Evolutionary conservation across 2,113 vertebrate genomes (phyloP).

Genomic region (Gallinago jamesoni): DNA sequence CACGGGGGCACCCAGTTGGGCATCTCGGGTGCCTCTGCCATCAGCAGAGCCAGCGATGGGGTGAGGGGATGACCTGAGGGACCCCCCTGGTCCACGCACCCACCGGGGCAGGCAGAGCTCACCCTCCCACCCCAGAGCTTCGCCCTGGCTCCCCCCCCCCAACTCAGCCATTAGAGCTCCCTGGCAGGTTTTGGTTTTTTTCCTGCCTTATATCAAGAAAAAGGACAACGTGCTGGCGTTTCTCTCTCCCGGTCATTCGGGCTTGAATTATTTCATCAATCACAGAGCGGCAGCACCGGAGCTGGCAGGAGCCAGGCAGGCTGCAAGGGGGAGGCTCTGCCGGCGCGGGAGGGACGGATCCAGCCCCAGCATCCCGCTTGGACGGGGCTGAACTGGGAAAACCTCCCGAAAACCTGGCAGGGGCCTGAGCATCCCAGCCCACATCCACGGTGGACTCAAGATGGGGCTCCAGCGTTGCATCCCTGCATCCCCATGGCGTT

Average conservation of each 20-base stretch:
- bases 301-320: background rate
- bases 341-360: fast-evolving
- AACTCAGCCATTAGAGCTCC: background rate
- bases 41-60: fast-evolving
- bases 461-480: background rate
- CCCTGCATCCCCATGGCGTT: fast-evolving
- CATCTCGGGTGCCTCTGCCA: background rate
- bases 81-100: fast-evolving
- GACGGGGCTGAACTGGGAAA: background rate
- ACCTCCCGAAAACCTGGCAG: background rate
- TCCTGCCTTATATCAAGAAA: background rate
- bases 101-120: background rate
- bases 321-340: background rate
- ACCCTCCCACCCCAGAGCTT: background rate
- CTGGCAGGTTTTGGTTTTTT: background rate
- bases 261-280: background rate
- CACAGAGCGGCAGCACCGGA: background rate
- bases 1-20: fast-evolving
- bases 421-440: background rate
- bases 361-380: background rate
- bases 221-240: background rate
- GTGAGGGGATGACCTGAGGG: fast-evolving
- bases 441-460: fast-evolving
- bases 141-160: background rate
- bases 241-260: background rate